These are phyloP conservation scores for Lithophane semibrunnea DNA, from an alignment of 2,888 invertebrate genomes.

Conservation along the genomic window DNA sequence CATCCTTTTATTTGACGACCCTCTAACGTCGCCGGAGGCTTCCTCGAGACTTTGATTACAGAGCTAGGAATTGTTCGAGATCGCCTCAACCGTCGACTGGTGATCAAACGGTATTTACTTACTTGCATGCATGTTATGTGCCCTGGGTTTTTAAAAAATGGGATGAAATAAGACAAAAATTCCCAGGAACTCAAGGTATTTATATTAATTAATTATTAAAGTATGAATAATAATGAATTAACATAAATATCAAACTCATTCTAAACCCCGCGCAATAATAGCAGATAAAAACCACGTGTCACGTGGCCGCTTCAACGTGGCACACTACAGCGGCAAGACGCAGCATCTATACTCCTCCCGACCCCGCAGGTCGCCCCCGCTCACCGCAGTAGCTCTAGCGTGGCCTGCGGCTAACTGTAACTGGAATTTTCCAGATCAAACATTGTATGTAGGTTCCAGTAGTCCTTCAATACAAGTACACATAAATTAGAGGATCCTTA, in stretches of 20 bases:
- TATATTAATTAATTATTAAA: too few relatives aligned
- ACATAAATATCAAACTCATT: too few relatives aligned
- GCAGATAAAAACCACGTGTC: constrained; percentile 4
- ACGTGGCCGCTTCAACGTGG: constrained; percentile 4
- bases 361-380: too few relatives aligned
- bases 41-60: constrained; percentile 55
- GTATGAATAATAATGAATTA: too few relatives aligned
- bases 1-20: constrained; percentile 56
- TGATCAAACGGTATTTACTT: background rate
- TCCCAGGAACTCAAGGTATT: too few relatives aligned
- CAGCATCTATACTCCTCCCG: too few relatives aligned
- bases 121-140: background rate
- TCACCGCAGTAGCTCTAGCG: too few relatives aligned
- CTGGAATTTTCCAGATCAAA: constrained; percentile 3
- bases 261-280: background rate
- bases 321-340: too few relatives aligned
- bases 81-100: constrained; percentile 1
- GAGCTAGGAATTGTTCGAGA: constrained; percentile 31
- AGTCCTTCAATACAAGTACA: background rate
- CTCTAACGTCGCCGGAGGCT: constrained; percentile 36
- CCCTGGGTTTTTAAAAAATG: too few relatives aligned
- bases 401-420: background rate
- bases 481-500: constrained; percentile 30
- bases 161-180: too few relatives aligned
- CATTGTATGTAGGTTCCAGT: background rate